Evolutionary conservation across 2,113 vertebrate species (phyloP).

Genomic region (Phalacrocorax pelagicus): DNA sequence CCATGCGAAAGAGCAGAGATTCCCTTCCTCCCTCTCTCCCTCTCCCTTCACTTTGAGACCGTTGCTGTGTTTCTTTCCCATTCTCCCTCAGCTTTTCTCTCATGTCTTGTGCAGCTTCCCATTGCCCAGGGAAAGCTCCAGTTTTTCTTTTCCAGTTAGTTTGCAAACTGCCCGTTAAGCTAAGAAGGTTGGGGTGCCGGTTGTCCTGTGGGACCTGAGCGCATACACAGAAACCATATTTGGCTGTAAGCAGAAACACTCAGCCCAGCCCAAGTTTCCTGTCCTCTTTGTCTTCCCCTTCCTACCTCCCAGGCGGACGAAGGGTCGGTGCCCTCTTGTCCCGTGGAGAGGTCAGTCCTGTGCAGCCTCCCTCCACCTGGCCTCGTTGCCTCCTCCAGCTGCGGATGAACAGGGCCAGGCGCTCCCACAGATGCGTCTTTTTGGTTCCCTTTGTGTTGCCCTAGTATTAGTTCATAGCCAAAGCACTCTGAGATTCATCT

Average conservation of each 20-base stretch:
- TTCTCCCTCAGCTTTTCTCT: neutral
- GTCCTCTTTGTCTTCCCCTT: neutral
- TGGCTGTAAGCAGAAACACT: neutral
- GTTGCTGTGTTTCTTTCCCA: neutral
- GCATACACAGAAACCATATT: neutral
- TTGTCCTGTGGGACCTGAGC: neutral
- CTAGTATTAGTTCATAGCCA: neutral
- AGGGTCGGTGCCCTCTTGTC: neutral
- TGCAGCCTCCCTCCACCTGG: neutral
- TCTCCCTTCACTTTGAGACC: accelerated
- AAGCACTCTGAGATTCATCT: neutral
- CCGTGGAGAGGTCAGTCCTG: accelerated
- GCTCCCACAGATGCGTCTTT: neutral
- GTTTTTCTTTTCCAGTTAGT: neutral
- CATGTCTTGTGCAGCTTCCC: accelerated
- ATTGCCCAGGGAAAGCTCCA: neutral
- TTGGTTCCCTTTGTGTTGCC: neutral
- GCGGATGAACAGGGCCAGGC: neutral
- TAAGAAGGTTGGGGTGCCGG: neutral
- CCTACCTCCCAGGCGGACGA: neutral
- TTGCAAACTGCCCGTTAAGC: neutral
- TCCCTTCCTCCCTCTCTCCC: neutral
- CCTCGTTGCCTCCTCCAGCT: neutral
- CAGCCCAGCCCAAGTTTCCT: neutral
- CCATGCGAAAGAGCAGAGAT: neutral